A percentile compares a stretch with the other conserved stretches of the same genome.
These are phyloP conservation scores for Anser cygnoides DNA, from an alignment of 2,113 vertebrate genomes.

Conservation along the genomic window DNA sequence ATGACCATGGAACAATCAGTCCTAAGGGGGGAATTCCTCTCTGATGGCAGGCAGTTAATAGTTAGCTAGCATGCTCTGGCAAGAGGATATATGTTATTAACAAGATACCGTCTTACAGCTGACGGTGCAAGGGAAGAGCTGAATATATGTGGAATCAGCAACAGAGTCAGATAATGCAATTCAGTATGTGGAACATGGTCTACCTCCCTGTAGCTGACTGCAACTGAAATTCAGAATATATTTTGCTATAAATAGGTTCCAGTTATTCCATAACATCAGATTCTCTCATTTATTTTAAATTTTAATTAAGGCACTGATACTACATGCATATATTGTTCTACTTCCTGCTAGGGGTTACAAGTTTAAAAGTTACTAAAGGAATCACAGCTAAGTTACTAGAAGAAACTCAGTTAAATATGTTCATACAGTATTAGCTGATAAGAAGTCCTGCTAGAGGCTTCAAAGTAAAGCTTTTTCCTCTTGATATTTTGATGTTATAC, in stretches of 20 bases:
- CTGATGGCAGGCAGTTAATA: background rate
- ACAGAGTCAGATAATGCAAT: background rate
- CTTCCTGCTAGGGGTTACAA: background rate
- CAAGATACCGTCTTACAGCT: background rate
- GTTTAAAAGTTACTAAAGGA: constrained; percentile 44
- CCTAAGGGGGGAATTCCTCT: background rate
- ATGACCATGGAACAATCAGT: background rate
- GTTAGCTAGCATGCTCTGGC: background rate
- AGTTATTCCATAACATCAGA: background rate
- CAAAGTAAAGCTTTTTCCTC: background rate
- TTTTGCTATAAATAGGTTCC: background rate
- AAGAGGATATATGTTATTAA: background rate
- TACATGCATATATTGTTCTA: background rate
- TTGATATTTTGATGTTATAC: constrained; percentile 60
- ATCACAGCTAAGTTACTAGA: constrained; percentile 23
- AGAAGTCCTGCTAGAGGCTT: constrained; percentile 38
- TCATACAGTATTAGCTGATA: constrained; percentile 39
- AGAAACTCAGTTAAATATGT: background rate
- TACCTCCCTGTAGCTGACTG: background rate
- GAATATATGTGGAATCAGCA: background rate
- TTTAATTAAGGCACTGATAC: background rate
- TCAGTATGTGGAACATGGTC: background rate
- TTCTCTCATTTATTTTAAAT: background rate
- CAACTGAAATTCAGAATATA: background rate
- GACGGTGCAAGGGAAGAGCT: background rate